phyloP scores from a whole-genome alignment of 2,888 invertebrate species.

The Acleris literana region DNA sequence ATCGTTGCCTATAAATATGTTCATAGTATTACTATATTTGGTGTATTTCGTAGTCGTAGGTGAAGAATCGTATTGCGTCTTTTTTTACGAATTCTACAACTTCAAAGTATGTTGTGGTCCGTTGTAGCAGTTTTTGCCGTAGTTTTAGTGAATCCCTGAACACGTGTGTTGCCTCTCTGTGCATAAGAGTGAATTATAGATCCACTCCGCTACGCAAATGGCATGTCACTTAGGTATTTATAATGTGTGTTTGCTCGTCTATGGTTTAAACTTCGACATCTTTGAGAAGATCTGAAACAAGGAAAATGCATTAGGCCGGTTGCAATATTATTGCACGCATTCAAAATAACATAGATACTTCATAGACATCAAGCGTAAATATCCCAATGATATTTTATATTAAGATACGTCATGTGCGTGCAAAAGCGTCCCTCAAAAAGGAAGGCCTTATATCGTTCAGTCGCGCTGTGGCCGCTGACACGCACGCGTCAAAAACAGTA shows the following conservation, averaged over 20 bases:
- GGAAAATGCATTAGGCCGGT: too few relatives aligned
- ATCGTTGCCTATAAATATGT: conserved; percentile 75
- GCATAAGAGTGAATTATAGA: conserved; percentile 65
- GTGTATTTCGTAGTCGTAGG: conserved; percentile 75
- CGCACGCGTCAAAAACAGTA: too few relatives aligned
- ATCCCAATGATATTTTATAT: too few relatives aligned
- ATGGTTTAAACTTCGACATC: conserved; percentile 28
- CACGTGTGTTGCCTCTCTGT: conserved; percentile 69
- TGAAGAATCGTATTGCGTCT: conserved; percentile 78
- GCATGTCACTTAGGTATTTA: conserved; percentile 18
- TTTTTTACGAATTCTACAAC: conserved; percentile 78
- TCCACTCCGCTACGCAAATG: conserved; percentile 31
- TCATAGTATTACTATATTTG: conserved; percentile 70
- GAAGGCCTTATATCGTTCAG: too few relatives aligned
- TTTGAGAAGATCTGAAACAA: conserved; percentile 26
- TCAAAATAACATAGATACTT: not conserved
- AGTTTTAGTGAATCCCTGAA: conserved; percentile 77
- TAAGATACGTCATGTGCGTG: too few relatives aligned
- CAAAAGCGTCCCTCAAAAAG: too few relatives aligned
- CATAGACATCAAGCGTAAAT: too few relatives aligned
- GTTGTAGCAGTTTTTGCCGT: conserved; percentile 71
- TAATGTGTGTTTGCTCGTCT: conserved; percentile 6
- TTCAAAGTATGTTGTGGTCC: conserved; percentile 75
- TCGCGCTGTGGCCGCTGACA: too few relatives aligned
- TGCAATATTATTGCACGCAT: not conserved